These are phyloP conservation scores for Petrolisthes cinctipes DNA, from an alignment of 2,888 invertebrate species.

Conservation along the genomic window DNA sequence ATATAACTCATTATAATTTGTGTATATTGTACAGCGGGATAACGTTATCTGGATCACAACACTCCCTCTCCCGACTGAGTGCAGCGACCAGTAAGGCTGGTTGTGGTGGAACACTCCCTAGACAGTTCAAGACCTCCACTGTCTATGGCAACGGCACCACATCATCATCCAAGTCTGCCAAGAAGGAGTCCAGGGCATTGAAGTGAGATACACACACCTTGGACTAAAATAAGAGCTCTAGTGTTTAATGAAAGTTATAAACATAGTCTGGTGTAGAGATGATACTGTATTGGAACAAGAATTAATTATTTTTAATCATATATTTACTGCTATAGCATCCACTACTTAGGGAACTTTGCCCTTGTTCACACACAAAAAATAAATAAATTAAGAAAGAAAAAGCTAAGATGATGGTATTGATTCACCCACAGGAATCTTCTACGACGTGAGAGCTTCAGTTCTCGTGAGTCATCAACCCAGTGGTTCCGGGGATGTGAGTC, in stretches of 20 bases:
- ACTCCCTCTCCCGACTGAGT: slow-evolving; percentile 38
- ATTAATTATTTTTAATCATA: too few species aligned
- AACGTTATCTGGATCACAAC: slow-evolving; percentile 27
- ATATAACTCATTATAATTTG: too few species aligned
- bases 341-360: too few species aligned
- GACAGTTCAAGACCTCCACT: slow-evolving; percentile 33
- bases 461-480: slow-evolving; percentile 48
- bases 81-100: background rate
- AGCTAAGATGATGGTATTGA: too few species aligned
- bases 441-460: slow-evolving; percentile 49
- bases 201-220: slow-evolving; percentile 3
- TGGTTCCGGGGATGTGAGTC: slow-evolving; percentile 41
- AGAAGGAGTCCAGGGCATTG: slow-evolving; percentile 40
- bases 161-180: slow-evolving; percentile 28
- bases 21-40: background rate
- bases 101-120: slow-evolving; percentile 35
- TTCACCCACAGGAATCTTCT: slow-evolving; percentile 27
- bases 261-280: background rate
- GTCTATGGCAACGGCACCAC: slow-evolving; percentile 18
- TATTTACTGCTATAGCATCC: too few species aligned
- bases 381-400: too few species aligned
- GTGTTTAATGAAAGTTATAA: background rate
- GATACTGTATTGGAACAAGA: too few species aligned
- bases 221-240: background rate
- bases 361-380: too few species aligned